A percentile compares a stretch with the other conserved stretches of the same genome.
These are phyloP conservation scores for Anthopleura xanthogrammica DNA, from an alignment of 92 coral and sea anemone genomes.

Conservation along the genomic window DNA sequence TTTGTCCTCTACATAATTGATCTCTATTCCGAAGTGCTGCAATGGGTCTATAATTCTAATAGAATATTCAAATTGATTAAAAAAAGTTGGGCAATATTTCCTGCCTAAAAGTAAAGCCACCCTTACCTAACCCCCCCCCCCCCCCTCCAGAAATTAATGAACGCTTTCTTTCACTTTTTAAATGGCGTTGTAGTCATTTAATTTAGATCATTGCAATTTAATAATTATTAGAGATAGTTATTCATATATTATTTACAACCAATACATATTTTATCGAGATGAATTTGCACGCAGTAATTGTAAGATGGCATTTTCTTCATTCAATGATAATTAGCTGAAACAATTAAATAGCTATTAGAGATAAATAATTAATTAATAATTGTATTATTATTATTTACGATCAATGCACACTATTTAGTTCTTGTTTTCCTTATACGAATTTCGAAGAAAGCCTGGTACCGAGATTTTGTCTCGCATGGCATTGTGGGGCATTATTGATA, in stretches of 20 bases:
- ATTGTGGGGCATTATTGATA: not conserved
- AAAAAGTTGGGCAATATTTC: no score
- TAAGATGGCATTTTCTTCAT: not conserved
- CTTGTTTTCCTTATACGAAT: not conserved
- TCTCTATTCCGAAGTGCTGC: no score
- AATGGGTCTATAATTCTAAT: no score
- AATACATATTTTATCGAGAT: no score
- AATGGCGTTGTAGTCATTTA: conserved; percentile 3
- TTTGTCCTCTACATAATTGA: no score
- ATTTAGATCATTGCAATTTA: not conserved
- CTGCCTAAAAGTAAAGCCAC: no score
- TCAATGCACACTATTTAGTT: not conserved
- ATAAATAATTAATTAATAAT: no score
- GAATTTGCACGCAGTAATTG: not conserved
- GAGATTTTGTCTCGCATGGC: not conserved
- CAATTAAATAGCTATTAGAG: no score
- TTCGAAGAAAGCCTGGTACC: not conserved
- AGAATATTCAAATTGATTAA: no score
- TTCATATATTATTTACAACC: not conserved
- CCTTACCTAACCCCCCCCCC: no score
- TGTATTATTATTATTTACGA: not conserved
- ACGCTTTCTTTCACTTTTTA: not conserved
- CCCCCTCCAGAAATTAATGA: not conserved
- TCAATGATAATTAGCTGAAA: no score
- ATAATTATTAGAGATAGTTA: not conserved